Evolutionary conservation across 2,888 invertebrate genomes (phyloP), one percentile per base, ranked within the genome.

Genomic region (Polyommatus icarus): DNA sequence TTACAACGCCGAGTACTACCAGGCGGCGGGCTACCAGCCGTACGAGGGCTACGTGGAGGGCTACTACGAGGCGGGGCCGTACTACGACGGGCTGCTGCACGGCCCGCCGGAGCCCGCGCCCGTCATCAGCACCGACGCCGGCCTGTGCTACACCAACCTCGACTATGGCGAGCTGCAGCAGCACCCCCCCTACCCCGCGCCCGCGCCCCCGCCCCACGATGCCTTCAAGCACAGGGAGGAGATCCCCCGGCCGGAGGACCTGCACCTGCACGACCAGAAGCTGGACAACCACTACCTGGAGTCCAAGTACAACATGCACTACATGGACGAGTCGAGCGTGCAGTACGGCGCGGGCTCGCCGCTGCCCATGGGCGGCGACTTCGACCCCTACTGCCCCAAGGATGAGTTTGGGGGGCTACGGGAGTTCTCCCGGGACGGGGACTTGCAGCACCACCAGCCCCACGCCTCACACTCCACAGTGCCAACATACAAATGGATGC

Each of bases 401-500:
- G 96, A 96, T 75, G 96, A 96, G 85, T 91, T 90, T 77, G 90
- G 89, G 89, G 57, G 94, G 91, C 61, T 85, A 90, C 67, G 82
- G 92, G 75, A 88, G 86, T 73, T 91, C 89, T 84, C 89, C 84
- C 29, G 85, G 86, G 80, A 91, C 85, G 83, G 91, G 83, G 77
- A 93, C 89, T 78, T 92, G 90, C 92, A 91, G 82, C 87, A 89
- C 40, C 91, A 92, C 83, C 86, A 90, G 87, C 83, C 90, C 81
- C 88, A 94, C 84, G 82, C 95, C 88, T 85, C 95, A 85, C 96
- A 96, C 82, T 92, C 95, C 18, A 94, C 95, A 76, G 96, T 98
- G 80, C 98, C 98, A 36, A 98, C 99, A 0, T 99, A 99, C 92
- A 99, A 99, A 91, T 99, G 99, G 99, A 99, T 99, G 99, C 99